These are phyloP conservation scores for Sebastes glaucus DNA, from an alignment of 2,797 vertebrate species.

Conservation along the genomic window DNA sequence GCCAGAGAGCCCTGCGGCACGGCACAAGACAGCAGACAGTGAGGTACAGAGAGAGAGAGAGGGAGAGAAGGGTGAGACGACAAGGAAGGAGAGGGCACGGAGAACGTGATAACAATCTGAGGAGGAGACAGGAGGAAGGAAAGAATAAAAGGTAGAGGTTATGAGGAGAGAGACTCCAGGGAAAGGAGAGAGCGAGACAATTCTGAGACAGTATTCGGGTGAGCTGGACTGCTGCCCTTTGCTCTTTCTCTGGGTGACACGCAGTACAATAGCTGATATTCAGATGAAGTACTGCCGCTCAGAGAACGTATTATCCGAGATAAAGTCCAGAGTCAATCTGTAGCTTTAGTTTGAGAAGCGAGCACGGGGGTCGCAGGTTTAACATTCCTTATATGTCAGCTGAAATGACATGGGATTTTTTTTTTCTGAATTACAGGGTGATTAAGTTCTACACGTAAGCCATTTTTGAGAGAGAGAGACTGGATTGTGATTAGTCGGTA, in stretches of 20 bases:
- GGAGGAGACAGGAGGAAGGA: conserved; percentile 40
- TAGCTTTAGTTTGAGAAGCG: conserved; percentile 11
- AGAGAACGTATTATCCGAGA: conserved; percentile 28
- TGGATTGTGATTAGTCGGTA: background rate
- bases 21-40: conserved; percentile 48
- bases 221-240: conserved; percentile 22
- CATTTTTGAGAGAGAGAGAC: background rate
- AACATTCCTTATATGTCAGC: conserved; percentile 22
- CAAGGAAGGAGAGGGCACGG: conserved; percentile 12
- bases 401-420: conserved; percentile 20
- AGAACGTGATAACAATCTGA: conserved; percentile 38
- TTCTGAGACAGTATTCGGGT: conserved; percentile 24
- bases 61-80: background rate
- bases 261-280: conserved; percentile 40
- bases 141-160: conserved; percentile 24
- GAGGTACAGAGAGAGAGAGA: background rate
- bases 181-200: background rate
- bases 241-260: background rate
- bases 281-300: conserved; percentile 20
- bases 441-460: background rate
- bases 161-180: conserved; percentile 1
- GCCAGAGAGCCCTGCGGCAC: conserved; percentile 63
- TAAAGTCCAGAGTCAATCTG: conserved; percentile 25
- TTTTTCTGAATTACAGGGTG: background rate
- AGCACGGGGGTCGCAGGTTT: conserved; percentile 3